phyloP scores from a whole-genome alignment of 2,797 vertebrate genomes.

The Philypnodon macrostomus region DNA sequence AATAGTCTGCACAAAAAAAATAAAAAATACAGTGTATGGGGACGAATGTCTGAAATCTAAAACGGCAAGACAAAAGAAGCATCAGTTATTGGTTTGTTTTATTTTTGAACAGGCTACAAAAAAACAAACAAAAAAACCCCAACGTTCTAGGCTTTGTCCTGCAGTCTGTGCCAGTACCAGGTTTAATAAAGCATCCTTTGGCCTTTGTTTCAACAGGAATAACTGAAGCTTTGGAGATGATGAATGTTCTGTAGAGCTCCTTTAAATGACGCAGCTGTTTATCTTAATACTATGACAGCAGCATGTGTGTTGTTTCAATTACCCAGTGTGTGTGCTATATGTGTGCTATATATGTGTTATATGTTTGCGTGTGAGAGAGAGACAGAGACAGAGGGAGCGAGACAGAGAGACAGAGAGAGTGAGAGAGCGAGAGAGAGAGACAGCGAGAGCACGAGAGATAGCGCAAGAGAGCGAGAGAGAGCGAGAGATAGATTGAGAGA shows the following conservation, averaged over 20 bases:
- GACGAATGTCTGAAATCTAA: no score
- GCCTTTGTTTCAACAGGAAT: conserved; percentile 33
- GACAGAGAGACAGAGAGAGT: no score
- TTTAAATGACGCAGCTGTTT: conserved; percentile 49
- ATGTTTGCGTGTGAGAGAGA: neutral
- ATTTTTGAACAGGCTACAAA: conserved; percentile 4
- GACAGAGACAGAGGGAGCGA: conserved; percentile 10
- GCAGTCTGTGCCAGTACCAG: neutral
- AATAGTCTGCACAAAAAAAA: no score
- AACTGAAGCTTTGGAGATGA: conserved; percentile 46
- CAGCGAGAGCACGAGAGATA: no score
- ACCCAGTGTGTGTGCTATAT: conserved; percentile 6
- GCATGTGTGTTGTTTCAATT: conserved; percentile 31
- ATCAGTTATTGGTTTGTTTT: neutral
- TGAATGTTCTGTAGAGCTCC: conserved; percentile 35
- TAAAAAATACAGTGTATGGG: neutral
- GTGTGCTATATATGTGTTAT: neutral
- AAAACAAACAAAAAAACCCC: conserved; percentile 1
- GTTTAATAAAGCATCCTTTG: conserved; percentile 22
- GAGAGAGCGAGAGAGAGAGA: no score
- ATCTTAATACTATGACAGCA: conserved; percentile 29
- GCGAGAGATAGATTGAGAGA: no score
- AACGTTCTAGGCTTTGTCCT: neutral
- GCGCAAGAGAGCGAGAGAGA: no score
- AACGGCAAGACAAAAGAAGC: no score